Evolutionary conservation across 2,113 vertebrate species (phyloP), one percentile per base, ranked within the genome.

Genomic region (Aphelocoma coerulescens): DNA sequence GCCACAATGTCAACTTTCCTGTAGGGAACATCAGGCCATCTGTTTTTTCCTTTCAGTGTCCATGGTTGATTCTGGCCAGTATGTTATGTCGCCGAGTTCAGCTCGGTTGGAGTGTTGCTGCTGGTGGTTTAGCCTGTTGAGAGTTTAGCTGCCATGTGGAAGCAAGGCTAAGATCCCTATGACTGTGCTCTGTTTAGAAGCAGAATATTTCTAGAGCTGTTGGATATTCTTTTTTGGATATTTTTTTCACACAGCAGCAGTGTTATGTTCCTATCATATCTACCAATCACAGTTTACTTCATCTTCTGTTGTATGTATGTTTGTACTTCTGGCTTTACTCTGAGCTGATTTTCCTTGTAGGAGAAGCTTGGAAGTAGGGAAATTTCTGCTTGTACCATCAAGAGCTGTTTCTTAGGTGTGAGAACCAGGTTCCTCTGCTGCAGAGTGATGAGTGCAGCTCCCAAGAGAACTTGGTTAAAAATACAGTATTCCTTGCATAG

Each of bases 61-160:
- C 0, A 0, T 35, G 62, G 19, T 27, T 59, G 74, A 52, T 88
- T 72, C 37, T 90, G 58, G 30, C 11, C 37, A 58, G 23, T 54
- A 16, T 10, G 1, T 49, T 81, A 15, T 11, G 8, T 71, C 21
- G 4, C 15, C 0, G 0, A 22, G 35, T 72, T 89, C 44, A 57
- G 37, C 41, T 75, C 43, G 10, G 28, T 9, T 78, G 52, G 15
- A 59, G 8, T 59, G 46, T 52, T 48, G 33, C 72, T 74, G 28
- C 3, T 48, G 46, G 5, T 74, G 30, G 7, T 71, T 85, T 67
- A 75, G 30, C 14, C 32, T 26, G 24, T 30, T 58, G 69, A 49
- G 35, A 68, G 51, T 58, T 94, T 13, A 62, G 18, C 68, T 74
- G 77, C 43, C 63, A 9, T 3, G 1, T 81, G 48, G 61, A 63